Conservation (phyloP, 1,140 invertebrate genomes). For the Parapsyche elsis region DNA sequence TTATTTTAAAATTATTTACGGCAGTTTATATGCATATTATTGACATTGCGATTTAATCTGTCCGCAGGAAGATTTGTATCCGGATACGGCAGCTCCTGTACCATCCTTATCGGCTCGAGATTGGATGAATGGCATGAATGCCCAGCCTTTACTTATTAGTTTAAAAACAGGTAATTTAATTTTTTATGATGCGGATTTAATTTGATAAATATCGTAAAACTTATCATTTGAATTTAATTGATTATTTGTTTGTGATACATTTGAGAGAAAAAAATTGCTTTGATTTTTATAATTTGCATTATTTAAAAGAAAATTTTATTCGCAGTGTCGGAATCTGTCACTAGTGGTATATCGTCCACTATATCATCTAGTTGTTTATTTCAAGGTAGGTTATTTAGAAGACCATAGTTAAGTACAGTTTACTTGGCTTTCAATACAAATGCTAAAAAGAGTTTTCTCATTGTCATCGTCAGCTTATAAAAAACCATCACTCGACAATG, state of each 20-base stretch:
- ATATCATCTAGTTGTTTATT: conserved; percentile 11
- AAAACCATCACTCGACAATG: no score
- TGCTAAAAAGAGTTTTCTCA: no score
- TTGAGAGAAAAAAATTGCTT: background rate
- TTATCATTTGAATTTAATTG: background rate
- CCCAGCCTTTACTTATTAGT: conserved; percentile 84
- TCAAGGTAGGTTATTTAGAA: background rate
- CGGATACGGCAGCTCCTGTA: conserved; percentile 86
- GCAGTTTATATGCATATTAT: no score
- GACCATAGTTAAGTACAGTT: background rate
- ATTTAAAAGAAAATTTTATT: conserved; percentile 16
- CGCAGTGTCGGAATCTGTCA: conserved; percentile 23
- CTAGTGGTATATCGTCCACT: conserved; percentile 17
- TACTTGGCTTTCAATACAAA: no score
- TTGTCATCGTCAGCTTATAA: no score
- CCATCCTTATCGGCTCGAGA: conserved; percentile 87
- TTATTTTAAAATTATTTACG: no score
- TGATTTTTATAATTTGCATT: background rate
- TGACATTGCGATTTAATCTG: background rate
- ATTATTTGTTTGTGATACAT: background rate
- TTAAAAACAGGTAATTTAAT: conserved; percentile 77
- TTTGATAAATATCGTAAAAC: background rate
- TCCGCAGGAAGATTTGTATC: conserved; percentile 87
- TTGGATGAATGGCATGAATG: conserved; percentile 88
- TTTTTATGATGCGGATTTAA: background rate